phyloP scores from a whole-genome alignment of 2,888 invertebrate genomes.

The Phaonia tiefii region DNA sequence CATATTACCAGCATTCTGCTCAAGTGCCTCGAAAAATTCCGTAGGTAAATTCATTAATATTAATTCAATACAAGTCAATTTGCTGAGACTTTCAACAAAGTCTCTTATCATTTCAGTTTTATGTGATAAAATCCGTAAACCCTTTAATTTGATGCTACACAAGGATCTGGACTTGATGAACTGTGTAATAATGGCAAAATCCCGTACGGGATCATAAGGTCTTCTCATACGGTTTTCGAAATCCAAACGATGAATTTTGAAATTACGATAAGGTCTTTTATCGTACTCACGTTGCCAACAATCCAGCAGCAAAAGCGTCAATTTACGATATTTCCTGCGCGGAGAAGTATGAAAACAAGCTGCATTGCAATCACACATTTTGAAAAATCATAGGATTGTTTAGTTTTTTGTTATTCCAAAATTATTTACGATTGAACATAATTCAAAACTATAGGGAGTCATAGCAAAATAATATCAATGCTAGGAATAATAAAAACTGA shows the following conservation, averaged over 20 bases:
- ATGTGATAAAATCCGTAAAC: slow-evolving; percentile 60
- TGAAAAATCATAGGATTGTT: neutral
- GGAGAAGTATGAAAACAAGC: neutral
- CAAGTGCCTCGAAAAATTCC: slow-evolving; percentile 72
- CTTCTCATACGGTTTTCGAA: slow-evolving; percentile 75
- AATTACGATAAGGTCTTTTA: slow-evolving; percentile 74
- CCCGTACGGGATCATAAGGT: slow-evolving; percentile 69
- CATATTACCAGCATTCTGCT: slow-evolving; percentile 65
- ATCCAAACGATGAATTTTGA: slow-evolving; percentile 72
- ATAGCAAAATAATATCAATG: no score
- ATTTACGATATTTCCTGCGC: slow-evolving; percentile 18
- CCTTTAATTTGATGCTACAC: slow-evolving; percentile 66
- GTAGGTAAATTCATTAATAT: slow-evolving; percentile 71
- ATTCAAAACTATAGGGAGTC: no score
- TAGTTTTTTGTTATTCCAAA: no score
- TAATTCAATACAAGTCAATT: slow-evolving; percentile 69
- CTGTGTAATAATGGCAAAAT: slow-evolving; percentile 72
- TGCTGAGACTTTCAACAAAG: slow-evolving; percentile 69
- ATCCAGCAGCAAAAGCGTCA: slow-evolving; percentile 72
- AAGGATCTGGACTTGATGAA: slow-evolving; percentile 70
- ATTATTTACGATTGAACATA: no score
- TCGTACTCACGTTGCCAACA: slow-evolving; percentile 79
- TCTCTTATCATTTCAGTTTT: slow-evolving; percentile 34
- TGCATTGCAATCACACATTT: slow-evolving; percentile 45
- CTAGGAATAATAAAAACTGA: no score